Evolutionary conservation across 2,113 vertebrate genomes (phyloP).

Genomic region (Rhynchomys soricoides): DNA sequence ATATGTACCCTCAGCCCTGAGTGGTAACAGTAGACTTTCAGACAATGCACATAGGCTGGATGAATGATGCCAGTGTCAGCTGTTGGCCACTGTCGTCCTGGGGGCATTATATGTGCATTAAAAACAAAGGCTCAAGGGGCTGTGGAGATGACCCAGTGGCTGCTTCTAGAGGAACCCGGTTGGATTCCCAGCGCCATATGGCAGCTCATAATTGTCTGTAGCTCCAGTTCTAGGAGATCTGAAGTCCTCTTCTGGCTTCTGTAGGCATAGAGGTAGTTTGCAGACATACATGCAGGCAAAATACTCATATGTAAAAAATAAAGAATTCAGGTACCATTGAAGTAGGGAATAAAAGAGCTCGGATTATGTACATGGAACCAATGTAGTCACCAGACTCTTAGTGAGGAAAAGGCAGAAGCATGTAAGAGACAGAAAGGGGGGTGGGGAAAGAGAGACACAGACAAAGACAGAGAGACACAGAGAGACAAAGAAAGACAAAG

Average conservation of each 20-base stretch:
- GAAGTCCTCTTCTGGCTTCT: neutral
- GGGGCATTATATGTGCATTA: fast-evolving
- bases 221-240: neutral
- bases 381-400: neutral
- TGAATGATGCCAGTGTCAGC: neutral
- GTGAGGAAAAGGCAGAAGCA: neutral
- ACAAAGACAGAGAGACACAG: neutral
- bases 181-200: neutral
- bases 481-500: neutral
- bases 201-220: neutral
- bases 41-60: neutral
- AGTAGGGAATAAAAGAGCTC: too few species aligned
- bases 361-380: neutral
- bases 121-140: neutral
- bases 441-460: too few species aligned
- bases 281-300: neutral
- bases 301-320: too few species aligned
- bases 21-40: neutral
- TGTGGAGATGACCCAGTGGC: neutral
- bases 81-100: neutral
- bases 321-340: neutral
- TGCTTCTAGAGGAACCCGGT: neutral
- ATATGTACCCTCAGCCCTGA: too few species aligned
- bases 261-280: neutral
- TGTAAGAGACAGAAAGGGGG: too few species aligned